Conservation (phyloP, 2,797 vertebrate species). For the Trachurus trachurus region DNA sequence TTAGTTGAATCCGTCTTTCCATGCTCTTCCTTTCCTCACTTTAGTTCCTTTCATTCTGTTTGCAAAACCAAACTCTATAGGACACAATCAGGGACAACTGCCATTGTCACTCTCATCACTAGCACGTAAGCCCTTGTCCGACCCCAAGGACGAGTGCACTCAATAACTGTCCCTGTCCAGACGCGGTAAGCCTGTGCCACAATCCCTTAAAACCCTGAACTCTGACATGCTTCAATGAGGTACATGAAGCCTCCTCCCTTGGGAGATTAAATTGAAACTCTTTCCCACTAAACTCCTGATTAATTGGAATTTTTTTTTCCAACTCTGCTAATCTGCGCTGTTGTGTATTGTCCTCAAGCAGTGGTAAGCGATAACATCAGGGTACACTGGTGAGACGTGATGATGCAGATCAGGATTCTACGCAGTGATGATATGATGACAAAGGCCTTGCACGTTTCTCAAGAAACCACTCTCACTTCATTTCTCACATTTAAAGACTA, state of each 20-base stretch:
- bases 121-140: constrained; percentile 79
- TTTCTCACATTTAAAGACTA: constrained; percentile 49
- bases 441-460: constrained; percentile 43
- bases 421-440: constrained; percentile 50
- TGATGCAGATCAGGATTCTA: constrained; percentile 59
- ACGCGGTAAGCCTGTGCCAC: constrained; percentile 79
- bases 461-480: constrained; percentile 37
- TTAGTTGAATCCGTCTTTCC: constrained; percentile 16
- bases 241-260: constrained; percentile 80
- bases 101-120: constrained; percentile 76
- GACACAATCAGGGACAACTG: constrained; percentile 69
- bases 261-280: constrained; percentile 83
- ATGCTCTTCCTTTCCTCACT: neutral
- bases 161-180: constrained; percentile 86
- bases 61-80: constrained; percentile 51
- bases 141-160: constrained; percentile 86
- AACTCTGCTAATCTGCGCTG: constrained; percentile 67
- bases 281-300: constrained; percentile 78
- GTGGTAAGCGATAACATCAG: constrained; percentile 65
- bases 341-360: constrained; percentile 65
- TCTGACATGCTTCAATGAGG: constrained; percentile 82
- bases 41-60: constrained; percentile 44
- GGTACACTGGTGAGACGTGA: constrained; percentile 56
- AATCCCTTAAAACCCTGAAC: constrained; percentile 86
- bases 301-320: constrained; percentile 72